A percentile compares a stretch with the other conserved stretches of the same genome.
Evolutionary conservation across 2,888 invertebrate species (phyloP).

Genomic region (Byasa hedistus): DNA sequence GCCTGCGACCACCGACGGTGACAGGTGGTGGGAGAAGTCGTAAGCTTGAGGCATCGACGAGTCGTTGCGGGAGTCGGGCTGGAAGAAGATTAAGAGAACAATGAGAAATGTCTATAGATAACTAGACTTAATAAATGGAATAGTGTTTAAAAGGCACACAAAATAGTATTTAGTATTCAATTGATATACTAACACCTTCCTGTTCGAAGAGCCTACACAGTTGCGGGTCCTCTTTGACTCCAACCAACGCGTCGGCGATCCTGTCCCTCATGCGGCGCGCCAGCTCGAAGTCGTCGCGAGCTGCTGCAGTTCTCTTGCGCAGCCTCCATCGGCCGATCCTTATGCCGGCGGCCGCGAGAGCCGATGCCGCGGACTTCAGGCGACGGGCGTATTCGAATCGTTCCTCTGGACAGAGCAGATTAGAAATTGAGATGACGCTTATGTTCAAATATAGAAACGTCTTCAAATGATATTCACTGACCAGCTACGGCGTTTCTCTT

Average conservation of each 20-base stretch:
- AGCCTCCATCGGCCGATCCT: slow-evolving; percentile 93
- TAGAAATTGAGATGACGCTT: background rate
- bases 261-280: slow-evolving; percentile 93
- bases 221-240: slow-evolving; percentile 86
- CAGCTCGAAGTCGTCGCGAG: slow-evolving; percentile 94
- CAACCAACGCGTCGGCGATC: slow-evolving; percentile 90
- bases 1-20: slow-evolving; percentile 66
- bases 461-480: slow-evolving; percentile 47
- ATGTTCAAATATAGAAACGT: background rate
- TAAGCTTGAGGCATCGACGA: slow-evolving; percentile 79
- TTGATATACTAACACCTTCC: slow-evolving; percentile 81
- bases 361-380: slow-evolving; percentile 91
- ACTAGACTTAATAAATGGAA: too few relatives aligned
- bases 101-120: background rate
- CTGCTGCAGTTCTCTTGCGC: slow-evolving; percentile 95
- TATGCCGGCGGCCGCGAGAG: slow-evolving; percentile 91
- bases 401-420: slow-evolving; percentile 82
- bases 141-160: too few relatives aligned
- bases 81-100: slow-evolving; percentile 33
- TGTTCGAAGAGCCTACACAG: slow-evolving; percentile 89
- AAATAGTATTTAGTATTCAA: too few relatives aligned
- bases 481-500: slow-evolving; percentile 93
- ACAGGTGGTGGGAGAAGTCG: slow-evolving; percentile 73
- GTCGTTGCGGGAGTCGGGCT: slow-evolving; percentile 81
- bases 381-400: slow-evolving; percentile 96